Evolutionary conservation across 2,797 vertebrate genomes (phyloP).

Genomic region (Champsocephalus esox): DNA sequence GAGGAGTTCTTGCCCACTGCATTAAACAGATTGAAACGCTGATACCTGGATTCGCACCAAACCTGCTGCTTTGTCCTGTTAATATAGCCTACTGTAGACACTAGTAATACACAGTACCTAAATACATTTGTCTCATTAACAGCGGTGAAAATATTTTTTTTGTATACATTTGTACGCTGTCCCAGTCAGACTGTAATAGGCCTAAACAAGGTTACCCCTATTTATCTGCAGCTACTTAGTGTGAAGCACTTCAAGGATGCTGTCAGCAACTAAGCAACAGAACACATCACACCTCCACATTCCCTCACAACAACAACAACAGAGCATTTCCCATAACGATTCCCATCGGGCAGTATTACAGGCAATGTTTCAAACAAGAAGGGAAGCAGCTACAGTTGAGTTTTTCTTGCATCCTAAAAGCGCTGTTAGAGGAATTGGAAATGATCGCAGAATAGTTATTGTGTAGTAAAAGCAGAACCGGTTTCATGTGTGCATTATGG

Average conservation of each 20-base stretch:
- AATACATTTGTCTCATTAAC: constrained; percentile 58
- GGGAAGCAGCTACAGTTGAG: constrained; percentile 3
- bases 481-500: constrained; percentile 36
- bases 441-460: constrained; percentile 12
- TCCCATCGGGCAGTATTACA: constrained; percentile 24
- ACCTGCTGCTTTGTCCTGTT: constrained; percentile 28
- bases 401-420: not conserved
- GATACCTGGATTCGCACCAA: constrained; percentile 35
- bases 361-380: constrained; percentile 21
- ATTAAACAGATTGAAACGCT: constrained; percentile 22
- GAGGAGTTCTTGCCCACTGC: constrained; percentile 39
- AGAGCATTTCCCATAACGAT: constrained; percentile 10
- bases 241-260: constrained; percentile 42
- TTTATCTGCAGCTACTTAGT: constrained; percentile 33
- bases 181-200: constrained; percentile 32
- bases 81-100: not conserved
- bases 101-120: constrained; percentile 16
- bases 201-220: constrained; percentile 45
- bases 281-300: constrained; percentile 25
- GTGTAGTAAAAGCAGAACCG: constrained; percentile 28
- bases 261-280: constrained; percentile 36
- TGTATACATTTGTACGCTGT: constrained; percentile 26
- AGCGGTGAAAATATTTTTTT: constrained; percentile 16
- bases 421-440: constrained; percentile 6
- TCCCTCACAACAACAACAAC: constrained; percentile 38